Evolutionary conservation across 2,797 vertebrate species (phyloP).

Genomic region (Phataginus tetradactyla): DNA sequence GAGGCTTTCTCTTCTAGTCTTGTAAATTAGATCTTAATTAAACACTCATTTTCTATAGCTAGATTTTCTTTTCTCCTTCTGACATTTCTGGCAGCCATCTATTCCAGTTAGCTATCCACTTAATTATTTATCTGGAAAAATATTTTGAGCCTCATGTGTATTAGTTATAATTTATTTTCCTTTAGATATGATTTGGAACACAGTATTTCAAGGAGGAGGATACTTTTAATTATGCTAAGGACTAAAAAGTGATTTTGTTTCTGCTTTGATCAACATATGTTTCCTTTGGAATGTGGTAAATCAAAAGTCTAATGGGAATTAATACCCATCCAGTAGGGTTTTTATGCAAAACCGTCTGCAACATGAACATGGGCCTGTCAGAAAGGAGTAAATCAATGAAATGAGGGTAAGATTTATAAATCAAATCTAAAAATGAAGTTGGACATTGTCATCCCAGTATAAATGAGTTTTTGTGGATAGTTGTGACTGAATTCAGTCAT

Average conservation of each 20-base stretch:
- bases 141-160: conserved; percentile 7
- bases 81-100: background rate
- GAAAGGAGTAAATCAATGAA: background rate
- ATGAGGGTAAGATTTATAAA: background rate
- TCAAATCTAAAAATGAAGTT: background rate
- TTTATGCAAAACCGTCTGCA: background rate
- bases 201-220: conserved; percentile 34
- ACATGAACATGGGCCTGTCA: background rate
- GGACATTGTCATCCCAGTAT: background rate
- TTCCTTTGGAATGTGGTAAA: background rate
- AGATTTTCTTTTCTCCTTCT: background rate
- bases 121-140: conserved; percentile 48
- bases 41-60: background rate
- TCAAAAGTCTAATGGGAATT: conserved; percentile 2
- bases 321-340: background rate
- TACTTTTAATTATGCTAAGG: background rate
- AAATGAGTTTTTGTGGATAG: background rate
- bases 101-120: background rate
- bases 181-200: background rate
- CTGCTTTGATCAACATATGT: background rate
- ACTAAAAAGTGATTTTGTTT: background rate
- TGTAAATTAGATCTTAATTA: conserved; percentile 25
- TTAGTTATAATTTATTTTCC: conserved; percentile 20
- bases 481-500: background rate
- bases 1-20: background rate